Percentiles rank a stretch among this genome's conserved stretches.
These are phyloP conservation scores for Paradisaea rubra DNA, from an alignment of 2,113 vertebrate genomes.

Conservation along the genomic window DNA sequence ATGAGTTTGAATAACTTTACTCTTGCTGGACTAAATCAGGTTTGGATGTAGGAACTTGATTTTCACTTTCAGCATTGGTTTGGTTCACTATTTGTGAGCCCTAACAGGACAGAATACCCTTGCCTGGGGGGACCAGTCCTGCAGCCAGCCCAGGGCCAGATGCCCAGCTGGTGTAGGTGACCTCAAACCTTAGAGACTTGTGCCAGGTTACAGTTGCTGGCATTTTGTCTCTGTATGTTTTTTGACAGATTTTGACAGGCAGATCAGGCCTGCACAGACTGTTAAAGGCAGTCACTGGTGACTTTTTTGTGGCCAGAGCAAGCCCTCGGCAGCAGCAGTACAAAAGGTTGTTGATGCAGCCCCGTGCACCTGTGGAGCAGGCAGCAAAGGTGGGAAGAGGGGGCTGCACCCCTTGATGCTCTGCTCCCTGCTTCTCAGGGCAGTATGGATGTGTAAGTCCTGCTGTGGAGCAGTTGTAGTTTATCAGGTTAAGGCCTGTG, in stretches of 20 bases:
- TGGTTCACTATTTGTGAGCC: neutral
- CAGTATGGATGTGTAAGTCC: neutral
- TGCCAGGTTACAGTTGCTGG: neutral
- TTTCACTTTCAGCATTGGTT: neutral
- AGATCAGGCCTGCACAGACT: neutral
- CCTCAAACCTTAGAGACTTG: neutral
- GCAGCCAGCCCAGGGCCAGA: neutral
- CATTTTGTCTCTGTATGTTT: neutral
- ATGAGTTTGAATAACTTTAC: neutral
- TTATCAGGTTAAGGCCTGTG: neutral
- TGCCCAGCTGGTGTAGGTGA: neutral
- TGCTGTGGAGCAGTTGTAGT: neutral
- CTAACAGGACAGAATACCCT: neutral
- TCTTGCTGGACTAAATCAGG: neutral
- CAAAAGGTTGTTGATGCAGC: rapidly evolving
- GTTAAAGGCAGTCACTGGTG: neutral
- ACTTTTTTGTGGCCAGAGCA: neutral
- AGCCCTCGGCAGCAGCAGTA: neutral
- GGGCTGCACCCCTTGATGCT: neutral
- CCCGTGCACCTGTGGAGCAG: neutral
- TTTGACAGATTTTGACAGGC: neutral
- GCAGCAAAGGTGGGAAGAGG: neutral
- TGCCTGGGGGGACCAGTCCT: neutral
- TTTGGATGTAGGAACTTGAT: neutral
- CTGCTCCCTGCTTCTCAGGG: neutral